Base-by-base conservation (phyloP, 2,113 vertebrate genomes). In the Datnioides undecimradiatus region DNA sequence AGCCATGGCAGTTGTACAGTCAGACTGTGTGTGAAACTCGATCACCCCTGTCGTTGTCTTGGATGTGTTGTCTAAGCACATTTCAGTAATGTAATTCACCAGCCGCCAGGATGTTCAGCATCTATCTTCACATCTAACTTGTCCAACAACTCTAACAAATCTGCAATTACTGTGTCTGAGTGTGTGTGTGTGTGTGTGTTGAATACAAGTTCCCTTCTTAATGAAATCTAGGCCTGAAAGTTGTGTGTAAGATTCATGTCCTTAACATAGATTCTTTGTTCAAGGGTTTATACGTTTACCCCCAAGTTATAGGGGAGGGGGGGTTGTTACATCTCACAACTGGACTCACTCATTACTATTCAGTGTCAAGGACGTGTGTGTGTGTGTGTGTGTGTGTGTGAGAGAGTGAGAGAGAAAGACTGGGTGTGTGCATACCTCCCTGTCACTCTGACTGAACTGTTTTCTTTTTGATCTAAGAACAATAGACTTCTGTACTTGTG, bases 401-500 rank as follows among this genome's bases (percentile, higher is more conserved):
- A 23, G 83, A 0, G 78, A 4, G 40, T 52, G 16, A 6, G 34
- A 23, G 82, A 0, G 77, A 3, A 31, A 54, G 58, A 10, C 27
- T 52, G 82, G 73, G 84, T 82, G 75, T 66, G 84, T 72, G 78
- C 65, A 59, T 69, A 58, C 62, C 86, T 80, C 79, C 79, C 88
- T 41, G 84, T 84, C 88, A 84, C 86, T 58, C 77, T 87, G 80
- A 91, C 73, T 76, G 79, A 89, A 76, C 79, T 65, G 73, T 87
- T 93, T 93, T 91, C 71, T 90, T 90, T 93, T 84, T 38, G 38
- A 90, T 89, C 75, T 86, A 84, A 90, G 76, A 93, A 91, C 87
- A 92, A 89, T 93, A 91, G 92, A 94, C 84, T 93, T 91, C 84
- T 92, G 94, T 95, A 94, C 86, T 93, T 93, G 94, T 95, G 94